These are phyloP conservation scores for Myripristis jacobus DNA, from an alignment of 2,797 vertebrate species.

Conservation along the genomic window DNA sequence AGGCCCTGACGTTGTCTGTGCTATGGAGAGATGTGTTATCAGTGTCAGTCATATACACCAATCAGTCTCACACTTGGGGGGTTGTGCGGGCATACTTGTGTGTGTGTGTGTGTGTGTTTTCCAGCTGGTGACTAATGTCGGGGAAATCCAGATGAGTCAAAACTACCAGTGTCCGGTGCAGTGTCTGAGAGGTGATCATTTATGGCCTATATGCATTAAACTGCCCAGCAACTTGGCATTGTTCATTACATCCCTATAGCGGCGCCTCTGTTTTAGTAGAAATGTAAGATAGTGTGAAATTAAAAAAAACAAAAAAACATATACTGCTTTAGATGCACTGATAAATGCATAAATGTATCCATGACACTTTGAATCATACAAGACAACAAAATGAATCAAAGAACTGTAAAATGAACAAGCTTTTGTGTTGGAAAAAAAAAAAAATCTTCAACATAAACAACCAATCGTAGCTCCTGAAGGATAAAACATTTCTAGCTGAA, in stretches of 20 bases:
- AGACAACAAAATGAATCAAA: no score
- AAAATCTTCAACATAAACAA: neutral
- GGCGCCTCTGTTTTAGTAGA: constrained; percentile 44
- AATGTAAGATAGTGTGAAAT: neutral
- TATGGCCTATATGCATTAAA: constrained; percentile 78
- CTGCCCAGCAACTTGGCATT: constrained; percentile 83
- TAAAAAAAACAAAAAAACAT: neutral
- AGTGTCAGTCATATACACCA: constrained; percentile 74
- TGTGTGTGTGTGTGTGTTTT: constrained; percentile 77
- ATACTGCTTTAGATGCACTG: neutral
- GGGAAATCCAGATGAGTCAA: constrained; percentile 87
- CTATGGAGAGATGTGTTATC: constrained; percentile 68
- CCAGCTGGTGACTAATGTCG: constrained; percentile 84
- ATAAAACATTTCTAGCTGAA: constrained; percentile 44
- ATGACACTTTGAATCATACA: neutral
- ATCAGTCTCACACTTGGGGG: constrained; percentile 58
- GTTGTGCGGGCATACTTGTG: constrained; percentile 75
- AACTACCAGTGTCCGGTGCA: constrained; percentile 78
- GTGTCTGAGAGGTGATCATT: constrained; percentile 78
- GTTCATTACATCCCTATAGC: constrained; percentile 61
- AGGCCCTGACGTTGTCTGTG: constrained; percentile 43
- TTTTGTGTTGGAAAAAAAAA: neutral
- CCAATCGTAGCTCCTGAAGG: neutral
- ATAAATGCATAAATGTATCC: neutral
- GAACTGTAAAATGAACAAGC: neutral